Evolutionary conservation across 2,888 invertebrate species (phyloP).

Genomic region (Mellilla xanthometata): DNA sequence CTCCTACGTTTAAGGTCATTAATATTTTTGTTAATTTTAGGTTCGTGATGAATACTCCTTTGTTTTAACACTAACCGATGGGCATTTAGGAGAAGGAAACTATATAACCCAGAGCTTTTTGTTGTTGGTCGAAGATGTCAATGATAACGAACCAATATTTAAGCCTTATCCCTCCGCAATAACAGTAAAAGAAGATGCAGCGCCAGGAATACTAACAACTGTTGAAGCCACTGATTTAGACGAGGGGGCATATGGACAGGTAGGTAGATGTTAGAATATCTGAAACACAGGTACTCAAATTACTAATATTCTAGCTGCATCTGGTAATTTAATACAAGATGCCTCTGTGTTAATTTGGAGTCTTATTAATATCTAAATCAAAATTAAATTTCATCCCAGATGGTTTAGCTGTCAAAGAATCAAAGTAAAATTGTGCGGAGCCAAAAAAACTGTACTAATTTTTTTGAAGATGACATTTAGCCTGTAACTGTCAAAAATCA

Average conservation of each 20-base stretch:
- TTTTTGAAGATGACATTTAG: no score
- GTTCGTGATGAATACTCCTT: conserved; percentile 93
- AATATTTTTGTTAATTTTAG: conserved; percentile 74
- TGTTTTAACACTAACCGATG: conserved; percentile 94
- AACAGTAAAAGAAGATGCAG: conserved; percentile 90
- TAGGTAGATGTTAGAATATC: no score
- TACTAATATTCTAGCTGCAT: no score
- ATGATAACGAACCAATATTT: conserved; percentile 95
- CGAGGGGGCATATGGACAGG: conserved; percentile 96
- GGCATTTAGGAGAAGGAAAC: conserved; percentile 92
- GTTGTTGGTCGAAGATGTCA: conserved; percentile 94
- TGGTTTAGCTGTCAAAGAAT: no score
- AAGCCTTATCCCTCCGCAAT: conserved; percentile 92
- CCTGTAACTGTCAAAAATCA: no score
- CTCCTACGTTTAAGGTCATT: no score
- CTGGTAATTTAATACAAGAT: no score
- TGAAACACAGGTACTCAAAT: no score
- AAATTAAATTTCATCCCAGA: no score
- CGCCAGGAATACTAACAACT: conserved; percentile 88
- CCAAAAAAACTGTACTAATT: no score
- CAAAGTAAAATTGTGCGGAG: neutral
- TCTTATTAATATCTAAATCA: no score
- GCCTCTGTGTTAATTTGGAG: no score
- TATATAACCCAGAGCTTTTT: conserved; percentile 95
- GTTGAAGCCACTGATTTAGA: conserved; percentile 95